Evolutionary conservation across 92 coral and sea anemone species (phyloP), one percentile per base, ranked within the genome.

Genomic region (Parazoanthus darwini): DNA sequence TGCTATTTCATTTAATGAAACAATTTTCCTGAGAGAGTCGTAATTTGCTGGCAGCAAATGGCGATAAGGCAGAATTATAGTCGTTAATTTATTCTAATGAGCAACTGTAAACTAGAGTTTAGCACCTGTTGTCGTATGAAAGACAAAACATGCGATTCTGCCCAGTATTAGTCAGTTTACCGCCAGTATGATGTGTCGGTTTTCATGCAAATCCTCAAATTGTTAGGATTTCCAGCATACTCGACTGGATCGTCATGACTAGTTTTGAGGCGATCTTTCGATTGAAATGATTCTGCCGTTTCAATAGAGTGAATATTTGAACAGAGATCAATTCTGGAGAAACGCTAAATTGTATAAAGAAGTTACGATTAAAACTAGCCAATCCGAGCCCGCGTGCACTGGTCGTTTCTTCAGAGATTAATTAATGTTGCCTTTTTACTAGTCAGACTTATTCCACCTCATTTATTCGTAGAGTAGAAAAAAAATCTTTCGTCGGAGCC

Each of bases 11-110:
- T 13, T 15, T 36, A 67, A 43, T 14, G 15, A 66, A 22, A 66
- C 35, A 43, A 29, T 38, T 10, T 70, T 44, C 58, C 13, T 43
- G 25, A 39, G 38, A 75, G 79, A 76, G 0, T 63, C 70, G 22
- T 63, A 63, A 63, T 63, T 63, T 63, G 25, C 70, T 71, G 79
- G 79, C 87, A 26, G 87, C 48, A 71, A 83, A 71, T 43, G 87
- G 87, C 37, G 10, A 48, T 48, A 71, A 44, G 25, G 16, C 38
- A 73, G 13, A 71, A 84, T 70, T 29, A 11, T 72, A 51, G 9
- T 84, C 75, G 65, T 74, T 84, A 71, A 70, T 84, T 84, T 84
- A 84, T 84, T 84, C 79, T 84, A 84, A 84, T 84, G 6, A 71
- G 79, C 44, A 50, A 73, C 44, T 84, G 39, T 46, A 29, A 46